A percentile compares a stretch with the other conserved stretches of the same genome.
These are phyloP conservation scores for Dexiosoma caninum DNA, from an alignment of 2,888 invertebrate genomes.

Conservation along the genomic window DNA sequence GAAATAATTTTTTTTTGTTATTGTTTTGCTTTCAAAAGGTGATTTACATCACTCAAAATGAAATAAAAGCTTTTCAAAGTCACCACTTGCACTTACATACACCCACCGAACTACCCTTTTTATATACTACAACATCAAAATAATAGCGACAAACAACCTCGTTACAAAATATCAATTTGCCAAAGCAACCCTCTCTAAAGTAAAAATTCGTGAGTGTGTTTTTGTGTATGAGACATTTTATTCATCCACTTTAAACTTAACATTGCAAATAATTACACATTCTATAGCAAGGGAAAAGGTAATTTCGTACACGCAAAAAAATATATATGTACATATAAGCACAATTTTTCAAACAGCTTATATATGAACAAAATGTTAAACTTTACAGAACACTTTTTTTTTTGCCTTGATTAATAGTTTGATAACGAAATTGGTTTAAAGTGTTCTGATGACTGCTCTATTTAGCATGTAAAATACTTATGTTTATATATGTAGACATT, in stretches of 20 bases:
- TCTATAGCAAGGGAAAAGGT: not conserved
- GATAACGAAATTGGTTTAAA: no score
- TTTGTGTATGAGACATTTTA: not conserved
- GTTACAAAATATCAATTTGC: constrained; percentile 54
- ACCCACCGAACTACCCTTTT: constrained; percentile 23
- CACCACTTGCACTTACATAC: constrained; percentile 16
- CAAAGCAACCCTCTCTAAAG: constrained; percentile 51
- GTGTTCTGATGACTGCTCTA: no score
- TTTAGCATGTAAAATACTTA: no score
- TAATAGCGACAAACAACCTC: constrained; percentile 48
- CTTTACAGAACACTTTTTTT: no score
- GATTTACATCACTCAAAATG: constrained; percentile 37
- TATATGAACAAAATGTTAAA: no score
- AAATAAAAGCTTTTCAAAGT: constrained; percentile 28
- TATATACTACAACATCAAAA: constrained; percentile 2
- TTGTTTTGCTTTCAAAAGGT: constrained; percentile 29
- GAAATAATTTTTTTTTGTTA: constrained; percentile 22
- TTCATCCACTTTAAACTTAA: constrained; percentile 29
- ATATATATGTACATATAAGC: no score
- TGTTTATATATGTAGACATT: no score
- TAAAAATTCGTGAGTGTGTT: not conserved
- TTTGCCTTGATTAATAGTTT: no score
- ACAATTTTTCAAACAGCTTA: no score
- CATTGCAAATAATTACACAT: constrained; percentile 20
- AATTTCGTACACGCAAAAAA: no score